Percentiles rank a stretch among this genome's conserved stretches.
These are phyloP conservation scores for Meloidogyne chitwoodi DNA, from an alignment of 1,140 invertebrate genomes.

Conservation along the genomic window DNA sequence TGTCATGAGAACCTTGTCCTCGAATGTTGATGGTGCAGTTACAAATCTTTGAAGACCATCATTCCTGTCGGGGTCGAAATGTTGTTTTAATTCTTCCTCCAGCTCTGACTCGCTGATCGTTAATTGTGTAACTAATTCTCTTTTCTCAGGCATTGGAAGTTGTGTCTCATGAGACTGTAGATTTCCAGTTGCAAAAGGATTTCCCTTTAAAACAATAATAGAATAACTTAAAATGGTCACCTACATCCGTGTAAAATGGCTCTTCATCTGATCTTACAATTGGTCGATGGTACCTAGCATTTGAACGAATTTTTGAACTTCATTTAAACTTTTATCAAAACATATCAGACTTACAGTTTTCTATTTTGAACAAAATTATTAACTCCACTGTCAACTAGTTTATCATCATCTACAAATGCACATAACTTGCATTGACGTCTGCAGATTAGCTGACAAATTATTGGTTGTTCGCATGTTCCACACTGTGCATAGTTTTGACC, in stretches of 20 bases:
- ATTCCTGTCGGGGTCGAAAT: neutral
- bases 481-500: conserved; percentile 7
- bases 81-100: conserved; percentile 29
- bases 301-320: neutral
- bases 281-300: conserved; percentile 1
- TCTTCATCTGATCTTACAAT: neutral
- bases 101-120: conserved; percentile 33
- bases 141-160: neutral
- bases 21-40: conserved; percentile 2
- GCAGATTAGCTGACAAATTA: conserved; percentile 18
- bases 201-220: neutral
- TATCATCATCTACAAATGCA: neutral
- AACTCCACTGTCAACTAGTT: neutral
- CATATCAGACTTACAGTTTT: neutral
- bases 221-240: neutral
- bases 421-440: conserved; percentile 21
- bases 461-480: neutral
- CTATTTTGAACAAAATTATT: neutral
- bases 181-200: neutral
- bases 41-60: conserved; percentile 3
- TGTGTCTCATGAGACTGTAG: neutral
- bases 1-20: neutral
- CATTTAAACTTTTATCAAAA: neutral
- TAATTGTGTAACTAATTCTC: conserved; percentile 19
- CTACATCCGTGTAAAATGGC: neutral